These are phyloP conservation scores for Lymantria dispar DNA, from an alignment of 2,888 invertebrate genomes.

Conservation along the genomic window DNA sequence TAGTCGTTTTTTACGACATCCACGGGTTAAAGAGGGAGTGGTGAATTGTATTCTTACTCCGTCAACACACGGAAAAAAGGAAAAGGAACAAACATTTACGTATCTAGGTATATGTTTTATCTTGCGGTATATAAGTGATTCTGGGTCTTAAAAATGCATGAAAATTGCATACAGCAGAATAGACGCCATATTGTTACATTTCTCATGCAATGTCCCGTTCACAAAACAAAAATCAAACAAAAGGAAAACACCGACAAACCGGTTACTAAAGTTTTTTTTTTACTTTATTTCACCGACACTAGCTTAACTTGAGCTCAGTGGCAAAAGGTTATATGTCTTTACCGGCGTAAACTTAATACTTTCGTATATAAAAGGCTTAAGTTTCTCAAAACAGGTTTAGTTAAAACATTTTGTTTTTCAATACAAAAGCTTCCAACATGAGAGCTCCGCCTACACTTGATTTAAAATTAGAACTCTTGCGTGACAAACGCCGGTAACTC, in stretches of 20 bases:
- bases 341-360: constrained; percentile 65
- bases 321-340: constrained; percentile 69
- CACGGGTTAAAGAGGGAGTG: too few relatives aligned
- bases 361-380: constrained; percentile 78
- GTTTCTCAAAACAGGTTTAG: constrained; percentile 78
- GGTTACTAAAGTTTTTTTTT: constrained; percentile 75
- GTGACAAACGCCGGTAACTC: constrained; percentile 81
- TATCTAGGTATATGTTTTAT: too few relatives aligned
- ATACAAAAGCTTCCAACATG: constrained; percentile 72
- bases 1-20: too few relatives aligned
- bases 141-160: too few relatives aligned
- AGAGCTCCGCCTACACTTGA: constrained; percentile 82
- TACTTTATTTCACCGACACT: constrained; percentile 72
- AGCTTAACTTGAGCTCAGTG: constrained; percentile 41
- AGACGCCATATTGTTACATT: constrained; percentile 77
- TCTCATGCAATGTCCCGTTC: constrained; percentile 79
- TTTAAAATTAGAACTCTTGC: constrained; percentile 83
- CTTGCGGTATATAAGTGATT: too few relatives aligned
- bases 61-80: too few relatives aligned
- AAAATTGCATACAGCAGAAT: constrained; percentile 49
- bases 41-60: too few relatives aligned
- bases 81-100: too few relatives aligned
- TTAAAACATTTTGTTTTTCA: constrained; percentile 81
- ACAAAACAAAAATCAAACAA: constrained; percentile 78
- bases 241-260: constrained; percentile 79